These are phyloP conservation scores for Lutjanus argentimaculatus DNA, from an alignment of 2,797 vertebrate genomes.

Conservation along the genomic window DNA sequence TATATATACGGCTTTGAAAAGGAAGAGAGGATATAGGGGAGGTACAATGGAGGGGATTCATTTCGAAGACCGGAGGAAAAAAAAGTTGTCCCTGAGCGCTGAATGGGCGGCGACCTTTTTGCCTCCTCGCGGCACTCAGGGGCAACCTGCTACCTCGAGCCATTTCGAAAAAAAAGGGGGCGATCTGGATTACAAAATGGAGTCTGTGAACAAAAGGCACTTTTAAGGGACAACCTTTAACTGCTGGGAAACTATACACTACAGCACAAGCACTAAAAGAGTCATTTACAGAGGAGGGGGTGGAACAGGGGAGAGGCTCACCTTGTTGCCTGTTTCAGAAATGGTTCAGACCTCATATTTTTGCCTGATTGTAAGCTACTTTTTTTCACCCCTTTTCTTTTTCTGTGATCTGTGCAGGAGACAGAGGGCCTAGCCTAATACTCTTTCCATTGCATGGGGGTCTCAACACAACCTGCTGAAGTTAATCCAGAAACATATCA, in stretches of 20 bases:
- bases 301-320: constrained; percentile 76
- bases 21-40: constrained; percentile 80
- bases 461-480: constrained; percentile 58
- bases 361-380: constrained; percentile 38
- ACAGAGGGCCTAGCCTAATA: constrained; percentile 32
- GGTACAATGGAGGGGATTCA: constrained; percentile 75
- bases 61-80: constrained; percentile 60
- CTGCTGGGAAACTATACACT: constrained; percentile 89
- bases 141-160: constrained; percentile 70
- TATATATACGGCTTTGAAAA: constrained; percentile 87
- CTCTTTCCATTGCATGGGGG: constrained; percentile 47
- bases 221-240: constrained; percentile 91
- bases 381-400: constrained; percentile 27
- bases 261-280: constrained; percentile 88
- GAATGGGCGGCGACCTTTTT: constrained; percentile 37
- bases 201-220: constrained; percentile 91
- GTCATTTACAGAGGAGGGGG: constrained; percentile 84
- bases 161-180: constrained; percentile 62
- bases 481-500: constrained; percentile 28
- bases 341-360: constrained; percentile 62
- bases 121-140: constrained; percentile 59
- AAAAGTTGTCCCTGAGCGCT: constrained; percentile 57
- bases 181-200: constrained; percentile 87
- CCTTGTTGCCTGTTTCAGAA: constrained; percentile 71
- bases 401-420: constrained; percentile 40